Percentiles rank a stretch among this genome's conserved stretches.
These are phyloP conservation scores for Loriculus beryllinus DNA, from an alignment of 2,797 vertebrate species.

Conservation along the genomic window DNA sequence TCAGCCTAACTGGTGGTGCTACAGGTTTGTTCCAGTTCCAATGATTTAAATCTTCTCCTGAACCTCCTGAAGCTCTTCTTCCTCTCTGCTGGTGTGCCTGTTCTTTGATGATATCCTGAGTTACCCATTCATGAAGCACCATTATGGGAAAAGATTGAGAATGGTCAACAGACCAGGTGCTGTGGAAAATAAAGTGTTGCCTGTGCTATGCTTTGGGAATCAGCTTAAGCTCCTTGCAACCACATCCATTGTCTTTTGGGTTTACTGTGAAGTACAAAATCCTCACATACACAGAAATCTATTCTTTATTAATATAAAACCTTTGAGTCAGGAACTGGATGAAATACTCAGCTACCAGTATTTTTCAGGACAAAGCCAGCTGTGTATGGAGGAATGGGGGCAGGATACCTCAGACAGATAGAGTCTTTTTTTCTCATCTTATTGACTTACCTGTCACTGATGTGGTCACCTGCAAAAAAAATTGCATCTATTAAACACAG, in stretches of 20 bases:
- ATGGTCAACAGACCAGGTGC: not conserved
- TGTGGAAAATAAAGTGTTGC: not conserved
- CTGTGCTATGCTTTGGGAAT: not conserved
- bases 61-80: not conserved
- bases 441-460: not conserved
- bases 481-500: fast-evolving
- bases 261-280: not conserved
- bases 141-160: not conserved
- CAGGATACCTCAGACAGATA: not conserved
- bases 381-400: not conserved
- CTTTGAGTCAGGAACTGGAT: not conserved
- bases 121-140: not conserved
- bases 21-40: not conserved
- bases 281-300: not conserved
- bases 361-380: not conserved
- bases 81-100: not conserved
- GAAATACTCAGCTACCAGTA: not conserved
- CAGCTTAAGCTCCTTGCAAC: not conserved
- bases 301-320: not conserved
- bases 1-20: not conserved
- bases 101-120: not conserved
- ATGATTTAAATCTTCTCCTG: not conserved
- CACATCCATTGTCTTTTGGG: not conserved
- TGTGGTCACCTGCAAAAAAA: not conserved
- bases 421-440: not conserved